These are phyloP conservation scores for Dexiosoma caninum DNA, from an alignment of 2,888 invertebrate species.

Conservation along the genomic window DNA sequence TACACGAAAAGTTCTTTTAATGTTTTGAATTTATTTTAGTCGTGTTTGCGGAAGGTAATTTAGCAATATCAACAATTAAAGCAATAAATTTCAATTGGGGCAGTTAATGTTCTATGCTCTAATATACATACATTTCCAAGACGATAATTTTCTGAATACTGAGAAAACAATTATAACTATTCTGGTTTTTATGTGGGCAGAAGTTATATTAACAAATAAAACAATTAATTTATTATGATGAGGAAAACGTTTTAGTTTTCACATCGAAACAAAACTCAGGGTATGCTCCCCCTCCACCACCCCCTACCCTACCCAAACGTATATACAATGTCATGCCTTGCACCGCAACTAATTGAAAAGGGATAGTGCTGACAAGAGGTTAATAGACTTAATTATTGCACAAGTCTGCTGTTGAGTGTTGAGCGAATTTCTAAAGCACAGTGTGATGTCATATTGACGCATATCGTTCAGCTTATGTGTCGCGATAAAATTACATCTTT, in stretches of 20 bases:
- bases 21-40: conserved; percentile 41
- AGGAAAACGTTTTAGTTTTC: neutral
- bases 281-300: no score
- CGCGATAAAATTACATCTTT: no score
- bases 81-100: conserved; percentile 45
- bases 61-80: conserved; percentile 22
- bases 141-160: neutral
- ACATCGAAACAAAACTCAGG: no score
- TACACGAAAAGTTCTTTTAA: conserved; percentile 8
- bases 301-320: no score
- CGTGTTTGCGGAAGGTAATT: conserved; percentile 26
- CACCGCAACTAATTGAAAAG: no score
- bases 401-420: no score
- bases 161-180: neutral
- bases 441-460: no score
- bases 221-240: neutral
- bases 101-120: conserved; percentile 16
- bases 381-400: no score
- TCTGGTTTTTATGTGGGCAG: neutral
- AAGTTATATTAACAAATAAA: neutral
- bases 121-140: conserved; percentile 8
- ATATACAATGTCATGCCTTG: no score
- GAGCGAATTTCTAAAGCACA: no score
- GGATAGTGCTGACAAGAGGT: no score
- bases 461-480: no score